Conservation (phyloP, 2,888 invertebrate genomes). For the Cosmia pyralina region DNA sequence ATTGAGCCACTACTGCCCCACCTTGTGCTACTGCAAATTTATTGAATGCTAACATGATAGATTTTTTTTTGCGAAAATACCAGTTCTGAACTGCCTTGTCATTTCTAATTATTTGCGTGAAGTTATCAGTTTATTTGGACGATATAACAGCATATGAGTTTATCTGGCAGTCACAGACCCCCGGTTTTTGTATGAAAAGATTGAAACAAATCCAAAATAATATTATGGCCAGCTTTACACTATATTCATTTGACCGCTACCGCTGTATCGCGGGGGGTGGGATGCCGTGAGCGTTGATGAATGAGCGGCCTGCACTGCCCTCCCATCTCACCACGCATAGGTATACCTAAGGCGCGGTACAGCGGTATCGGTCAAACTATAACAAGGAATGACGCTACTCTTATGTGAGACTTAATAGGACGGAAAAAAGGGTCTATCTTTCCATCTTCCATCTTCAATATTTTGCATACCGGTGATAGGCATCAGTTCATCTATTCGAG, state of each 20-base stretch:
- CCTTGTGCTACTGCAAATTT: too few relatives aligned
- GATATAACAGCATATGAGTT: neutral
- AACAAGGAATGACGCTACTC: neutral
- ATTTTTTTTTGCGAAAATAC: neutral
- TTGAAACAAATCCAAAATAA: neutral
- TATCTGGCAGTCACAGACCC: neutral
- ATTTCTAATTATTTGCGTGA: neutral
- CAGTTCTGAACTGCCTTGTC: neutral
- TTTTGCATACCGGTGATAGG: conserved; percentile 31
- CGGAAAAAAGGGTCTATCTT: neutral
- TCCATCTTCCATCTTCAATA: neutral
- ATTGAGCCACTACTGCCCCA: too few relatives aligned
- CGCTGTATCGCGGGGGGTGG: too few relatives aligned
- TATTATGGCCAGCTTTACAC: neutral
- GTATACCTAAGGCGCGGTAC: too few relatives aligned
- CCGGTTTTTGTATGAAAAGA: neutral
- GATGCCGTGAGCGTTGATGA: too few relatives aligned
- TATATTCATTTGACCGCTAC: too few relatives aligned
- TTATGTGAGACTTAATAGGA: neutral
- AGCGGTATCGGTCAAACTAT: too few relatives aligned
- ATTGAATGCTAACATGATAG: too few relatives aligned
- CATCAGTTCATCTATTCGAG: conserved; percentile 13
- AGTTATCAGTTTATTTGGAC: neutral
- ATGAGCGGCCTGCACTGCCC: too few relatives aligned
- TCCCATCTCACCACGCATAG: too few relatives aligned